Percentiles rank a stretch among this genome's conserved stretches.
phyloP scores from a whole-genome alignment of 2,113 vertebrate genomes.

The Galbula dea region DNA sequence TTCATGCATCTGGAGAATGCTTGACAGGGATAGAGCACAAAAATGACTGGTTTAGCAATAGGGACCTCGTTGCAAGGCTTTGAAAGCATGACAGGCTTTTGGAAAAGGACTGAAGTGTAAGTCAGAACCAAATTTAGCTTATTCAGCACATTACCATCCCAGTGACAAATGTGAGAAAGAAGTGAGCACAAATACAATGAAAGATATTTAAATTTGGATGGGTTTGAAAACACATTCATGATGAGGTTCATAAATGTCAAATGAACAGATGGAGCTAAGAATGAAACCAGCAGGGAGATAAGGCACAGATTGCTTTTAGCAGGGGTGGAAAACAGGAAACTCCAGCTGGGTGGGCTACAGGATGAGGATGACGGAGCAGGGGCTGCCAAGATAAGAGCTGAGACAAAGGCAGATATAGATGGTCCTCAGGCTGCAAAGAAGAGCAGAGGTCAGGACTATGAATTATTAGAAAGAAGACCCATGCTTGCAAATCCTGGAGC shows the following conservation, averaged over 20 bases:
- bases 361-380: not conserved
- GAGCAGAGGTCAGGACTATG: not conserved
- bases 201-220: constrained; percentile 64
- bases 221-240: constrained; percentile 70
- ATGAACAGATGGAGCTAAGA: constrained; percentile 68
- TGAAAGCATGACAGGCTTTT: not conserved
- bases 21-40: not conserved
- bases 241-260: constrained; percentile 67
- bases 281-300: constrained; percentile 53
- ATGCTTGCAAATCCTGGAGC: not conserved
- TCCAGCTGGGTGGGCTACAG: not conserved
- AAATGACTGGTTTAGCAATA: not conserved
- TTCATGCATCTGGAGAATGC: not conserved
- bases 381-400: constrained; percentile 14
- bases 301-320: constrained; percentile 61
- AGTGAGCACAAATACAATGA: constrained; percentile 58
- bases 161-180: constrained; percentile 37
- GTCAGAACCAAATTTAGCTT: constrained; percentile 5
- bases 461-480: not conserved
- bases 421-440: constrained; percentile 2
- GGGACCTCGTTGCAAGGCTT: not conserved
- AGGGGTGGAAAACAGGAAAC: constrained; percentile 71
- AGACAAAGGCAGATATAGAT: not conserved
- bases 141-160: not conserved
- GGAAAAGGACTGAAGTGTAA: not conserved